Base-by-base conservation (phyloP, 2,797 vertebrate genomes). In the Diceros bicornis region DNA sequence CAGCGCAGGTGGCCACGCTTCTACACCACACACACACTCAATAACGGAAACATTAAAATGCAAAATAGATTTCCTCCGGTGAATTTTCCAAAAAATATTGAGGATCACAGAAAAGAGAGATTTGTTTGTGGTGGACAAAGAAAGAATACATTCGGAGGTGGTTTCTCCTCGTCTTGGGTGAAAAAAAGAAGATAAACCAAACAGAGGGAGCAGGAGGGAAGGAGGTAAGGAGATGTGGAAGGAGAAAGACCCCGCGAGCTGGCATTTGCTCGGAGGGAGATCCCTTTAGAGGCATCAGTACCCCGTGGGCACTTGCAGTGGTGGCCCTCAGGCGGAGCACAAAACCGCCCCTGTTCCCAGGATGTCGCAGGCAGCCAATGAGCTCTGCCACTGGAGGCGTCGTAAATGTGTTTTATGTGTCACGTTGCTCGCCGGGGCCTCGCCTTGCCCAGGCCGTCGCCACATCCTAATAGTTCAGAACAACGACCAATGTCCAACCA, bases 341-440 rank as follows among this genome's bases (percentile, higher is more conserved):
- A 32, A 44, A 87, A 50, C 1, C 0, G 34, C 95, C 92, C 95
- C 90, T 52, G 91, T 86, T 91, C 94, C 79, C 93, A 41, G 59
- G 78, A 74, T 57, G 81, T 59, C 66, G 14, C 4, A 78, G 59
- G 55, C 87, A 81, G 79, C 90, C 82, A 17, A n/a, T n/a, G n/a
- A 50, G 83, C 18, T 10, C 17, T 94, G 92, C 95, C 95, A 77
- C 34, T 3, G 66, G 32, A 59, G 82, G 16, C 66, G 18, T 97
- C 96, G 18, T 95, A 96, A 97, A 94, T 0, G 82, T 96, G 96
- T 10, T 98, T 98, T 97, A 98, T 97, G 90, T 81, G 74, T 96
- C 84, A 1, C 1, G 47, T 55, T 37, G 95, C 95, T 88, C 66
- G 87, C 88, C 64, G 91, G 97, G 84, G 84, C 89, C 95, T 96